Base-by-base conservation (phyloP, 2,888 invertebrate genomes). In the Glyphotaelius pellucidus region DNA sequence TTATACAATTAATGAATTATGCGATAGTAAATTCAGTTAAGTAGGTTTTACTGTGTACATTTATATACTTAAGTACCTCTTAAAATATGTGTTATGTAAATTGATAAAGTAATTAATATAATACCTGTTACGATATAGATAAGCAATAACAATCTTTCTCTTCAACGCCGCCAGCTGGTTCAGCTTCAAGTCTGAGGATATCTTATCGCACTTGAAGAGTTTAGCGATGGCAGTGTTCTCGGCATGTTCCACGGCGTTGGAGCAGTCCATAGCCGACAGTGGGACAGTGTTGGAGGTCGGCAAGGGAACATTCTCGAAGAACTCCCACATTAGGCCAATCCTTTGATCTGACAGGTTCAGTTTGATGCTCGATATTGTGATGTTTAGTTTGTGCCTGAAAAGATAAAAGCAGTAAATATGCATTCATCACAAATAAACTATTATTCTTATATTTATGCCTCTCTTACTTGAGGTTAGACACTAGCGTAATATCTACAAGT, bases 271-370 rank as follows among this genome's bases (percentile, higher is more conserved):
- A 93, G 95, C 95, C 0, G 96, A 95, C 2, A 96, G 95, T 0
- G 96, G 96, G 0, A 96, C 96, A 0, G 96, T 95, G 93, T 95
- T 96, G 0, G 96, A 96, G 0, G 95, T 95, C 0, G 96, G 96
- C 0, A 95, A 93, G 0, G 96, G 96, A 0, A 96, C 94, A 93
- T 95, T 96, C 94, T 96, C 96, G 81, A 94, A 94, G 94, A 98
- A 98, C 94, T 97, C 97, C 92, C 97, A 95, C 4, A 98, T 95
- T 52, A 96, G 95, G 38, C 96, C 96, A 52, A 98, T 96, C 94
- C 97, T 97, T 89, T 97, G 96, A 94, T 98, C 98, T 0, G 98
- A 98, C 79, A 98, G 95, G 95, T 98, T 98, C 79, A 98, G 94
- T 94, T 98, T 98, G 83, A 98, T 94, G 93, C 97, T 97, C 35